Base-by-base conservation (phyloP, 2,113 vertebrate species). In the Cinclus cinclus region DNA sequence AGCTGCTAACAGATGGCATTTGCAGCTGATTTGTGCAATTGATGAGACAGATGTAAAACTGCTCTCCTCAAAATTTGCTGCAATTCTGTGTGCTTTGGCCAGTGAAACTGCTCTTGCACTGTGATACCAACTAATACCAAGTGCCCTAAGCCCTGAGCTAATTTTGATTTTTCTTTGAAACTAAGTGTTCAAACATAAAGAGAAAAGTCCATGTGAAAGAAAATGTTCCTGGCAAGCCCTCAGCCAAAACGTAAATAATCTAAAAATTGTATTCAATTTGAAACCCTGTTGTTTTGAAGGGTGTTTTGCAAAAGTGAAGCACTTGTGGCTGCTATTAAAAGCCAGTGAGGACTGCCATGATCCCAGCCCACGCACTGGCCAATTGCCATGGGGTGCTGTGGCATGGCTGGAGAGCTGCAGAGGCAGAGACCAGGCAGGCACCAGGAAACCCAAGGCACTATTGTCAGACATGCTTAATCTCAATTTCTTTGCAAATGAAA, bases 31-130 rank as follows among this genome's bases (percentile, higher is more conserved):
- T 67, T 93, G 87, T 69, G 94, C 86, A 67, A 50, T n/a, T 89
- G 52, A 76, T 28, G 85, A 97, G 96, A 96, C 95, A 97, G 96
- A 97, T 94, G 92, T 69, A 83, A 97, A 97, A 93, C 79, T 91
- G 92, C 87, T 70, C 89, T 69, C 16, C 74, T 91, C 42, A 70
- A 76, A 91, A 78, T 55, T 2, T 18, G 69, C 25, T 78, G 56
- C 25, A 75, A 52, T 68, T 69, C 58, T 89, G 60, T 70, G 42
- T 17, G 35, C 73, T 94, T 81, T 93, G 83, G 86, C 80, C 76
- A 62, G 25, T 35, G 50, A 62, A 46, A 87, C 62, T 64, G 33
- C n/a, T 91, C 89, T 91, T 96, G 83, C 75, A 46, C 90, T 91
- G 52, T 83, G 85, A 60, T 21, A 83, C 39, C 23, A 41, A 50